phyloP scores from a whole-genome alignment of 2,113 vertebrate genomes.

The mouse (Mus musculus) region DNA sequence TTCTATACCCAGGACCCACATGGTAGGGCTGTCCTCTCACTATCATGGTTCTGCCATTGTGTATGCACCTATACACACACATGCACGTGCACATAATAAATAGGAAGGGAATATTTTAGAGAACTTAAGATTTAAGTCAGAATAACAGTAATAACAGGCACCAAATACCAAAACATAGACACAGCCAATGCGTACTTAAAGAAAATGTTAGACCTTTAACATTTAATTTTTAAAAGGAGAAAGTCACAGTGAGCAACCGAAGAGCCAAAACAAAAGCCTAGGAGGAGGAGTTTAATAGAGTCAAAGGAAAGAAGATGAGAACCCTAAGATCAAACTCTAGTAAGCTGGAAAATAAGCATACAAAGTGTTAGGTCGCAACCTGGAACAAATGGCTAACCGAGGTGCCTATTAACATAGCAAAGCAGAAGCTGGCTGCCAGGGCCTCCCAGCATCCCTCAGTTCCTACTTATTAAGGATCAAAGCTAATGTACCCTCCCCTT shows the following conservation, averaged over 20 bases:
- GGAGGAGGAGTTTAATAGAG: not conserved
- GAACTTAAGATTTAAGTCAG: not conserved
- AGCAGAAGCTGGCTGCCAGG: not conserved
- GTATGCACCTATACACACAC: not conserved
- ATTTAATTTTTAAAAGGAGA: not conserved
- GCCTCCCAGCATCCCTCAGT: not conserved
- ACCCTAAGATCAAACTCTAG: not conserved
- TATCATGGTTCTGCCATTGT: not conserved
- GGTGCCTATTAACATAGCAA: not conserved
- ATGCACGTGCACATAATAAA: not conserved
- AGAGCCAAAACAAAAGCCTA: not conserved
- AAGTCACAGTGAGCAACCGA: not conserved
- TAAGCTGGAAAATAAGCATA: not conserved
- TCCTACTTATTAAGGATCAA: not conserved
- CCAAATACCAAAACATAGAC: not conserved
- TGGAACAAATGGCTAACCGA: not conserved
- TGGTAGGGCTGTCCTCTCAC: not conserved
- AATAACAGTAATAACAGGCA: conserved; percentile 27
- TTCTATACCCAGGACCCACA: not conserved
- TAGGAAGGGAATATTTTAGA: conserved; percentile 1
- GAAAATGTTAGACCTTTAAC: not conserved
- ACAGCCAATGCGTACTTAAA: not conserved
- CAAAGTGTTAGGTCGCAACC: not conserved
- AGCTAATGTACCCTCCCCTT: not conserved
- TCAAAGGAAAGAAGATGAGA: not conserved